Evolutionary conservation across 1,140 invertebrate genomes (phyloP), one percentile per base, ranked within the genome.

Genomic region (Frieseomelitta varia): DNA sequence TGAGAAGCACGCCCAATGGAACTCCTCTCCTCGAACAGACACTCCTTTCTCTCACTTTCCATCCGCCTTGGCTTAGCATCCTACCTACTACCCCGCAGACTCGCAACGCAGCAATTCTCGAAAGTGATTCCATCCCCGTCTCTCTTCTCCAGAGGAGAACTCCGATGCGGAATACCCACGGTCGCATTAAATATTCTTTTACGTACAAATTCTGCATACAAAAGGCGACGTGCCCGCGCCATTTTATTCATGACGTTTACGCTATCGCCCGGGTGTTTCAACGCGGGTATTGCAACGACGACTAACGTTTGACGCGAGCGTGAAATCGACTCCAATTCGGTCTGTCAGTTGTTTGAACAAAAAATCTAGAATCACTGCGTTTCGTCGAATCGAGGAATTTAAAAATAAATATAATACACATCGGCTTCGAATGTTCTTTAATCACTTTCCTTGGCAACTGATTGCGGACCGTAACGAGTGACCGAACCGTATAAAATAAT

Each of bases 191-290:
- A 53, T 53, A 79, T 71, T 71, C 75, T 61, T 79, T 78, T 78
- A 27, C 55, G 39, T n/a, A 17, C 53, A 55, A 69, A 77, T 27
- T 27, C n/a, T 8, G 65, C 72, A 82, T 76, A 68, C 47, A 55
- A 24, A 67, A 75, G 30, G 14, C 71, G 21, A 47, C 15, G 1
- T n/a, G 17, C 24, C 12, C 11, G 21, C 4, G 4, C 39, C 61
- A 61, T 67, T 76, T 76, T 69, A 71, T 79, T 56, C 67, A 79
- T 67, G 51, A 78, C 39, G 27, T 67, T 78, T 67, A 76, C 30
- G 34, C 67, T 68, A 68, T 47, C 24, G 30, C 19, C 19, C 2
- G 0, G 39, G 15, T 56, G 39, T 51, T 17, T 81, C 69, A 8
- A 1, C 53, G 47, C 24, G 17, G 58, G 30, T 47, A 47, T 47